A percentile compares a stretch with the other conserved stretches of the same genome.
Conservation (phyloP, 2,797 vertebrate species). For the Labroides dimidiatus region DNA sequence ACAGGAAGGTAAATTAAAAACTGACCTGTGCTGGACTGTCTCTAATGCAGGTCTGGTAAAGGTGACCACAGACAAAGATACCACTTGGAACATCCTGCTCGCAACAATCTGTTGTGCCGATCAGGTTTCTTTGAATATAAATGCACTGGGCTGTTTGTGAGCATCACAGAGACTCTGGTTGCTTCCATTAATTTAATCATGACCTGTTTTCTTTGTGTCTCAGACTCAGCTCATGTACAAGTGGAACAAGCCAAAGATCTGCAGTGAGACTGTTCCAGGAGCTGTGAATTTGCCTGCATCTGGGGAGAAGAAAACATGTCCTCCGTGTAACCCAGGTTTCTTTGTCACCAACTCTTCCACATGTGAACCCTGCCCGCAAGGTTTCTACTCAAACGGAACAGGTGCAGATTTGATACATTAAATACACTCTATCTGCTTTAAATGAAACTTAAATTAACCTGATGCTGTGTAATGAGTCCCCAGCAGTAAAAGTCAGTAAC, state of each 20-base stretch:
- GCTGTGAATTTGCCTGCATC: conserved; percentile 88
- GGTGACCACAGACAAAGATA: conserved; percentile 5
- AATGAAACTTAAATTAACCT: background rate
- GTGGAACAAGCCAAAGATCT: conserved; percentile 96
- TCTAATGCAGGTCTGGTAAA: background rate
- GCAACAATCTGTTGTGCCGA: conserved; percentile 41
- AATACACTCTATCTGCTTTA: background rate
- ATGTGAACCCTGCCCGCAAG: conserved; percentile 88
- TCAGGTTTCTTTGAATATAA: conserved; percentile 48
- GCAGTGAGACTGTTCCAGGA: conserved; percentile 82
- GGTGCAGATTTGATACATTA: conserved; percentile 73
- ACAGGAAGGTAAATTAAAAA: conserved; percentile 85
- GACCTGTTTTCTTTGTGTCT: conserved; percentile 16
- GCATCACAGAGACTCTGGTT: background rate
- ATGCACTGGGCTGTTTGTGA: conserved; percentile 3
- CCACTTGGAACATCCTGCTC: conserved; percentile 1
- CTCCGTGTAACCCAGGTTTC: conserved; percentile 96
- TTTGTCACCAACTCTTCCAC: conserved; percentile 85
- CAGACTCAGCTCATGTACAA: conserved; percentile 98
- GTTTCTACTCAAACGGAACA: conserved; percentile 92
- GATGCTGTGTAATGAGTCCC: too few relatives aligned
- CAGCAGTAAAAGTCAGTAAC: too few relatives aligned
- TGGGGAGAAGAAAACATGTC: conserved; percentile 86
- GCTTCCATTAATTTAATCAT: conserved; percentile 33
- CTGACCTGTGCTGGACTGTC: background rate